Evolutionary conservation across 1,140 invertebrate genomes (phyloP).

Genomic region (Drosophila suzukii): DNA sequence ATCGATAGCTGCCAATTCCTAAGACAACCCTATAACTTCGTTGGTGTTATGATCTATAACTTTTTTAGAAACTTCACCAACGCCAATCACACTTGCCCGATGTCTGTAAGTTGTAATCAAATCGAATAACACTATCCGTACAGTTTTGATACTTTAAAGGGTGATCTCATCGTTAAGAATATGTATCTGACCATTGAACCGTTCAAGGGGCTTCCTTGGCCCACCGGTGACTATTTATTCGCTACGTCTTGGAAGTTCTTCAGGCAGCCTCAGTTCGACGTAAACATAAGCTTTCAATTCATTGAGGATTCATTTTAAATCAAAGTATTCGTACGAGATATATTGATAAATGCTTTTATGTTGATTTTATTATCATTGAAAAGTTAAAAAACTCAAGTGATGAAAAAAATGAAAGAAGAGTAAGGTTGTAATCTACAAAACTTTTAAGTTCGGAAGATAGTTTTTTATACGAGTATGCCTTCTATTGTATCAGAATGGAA

Average conservation of each 20-base stretch:
- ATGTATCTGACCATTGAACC: conserved; percentile 2
- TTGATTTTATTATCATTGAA: too few species aligned
- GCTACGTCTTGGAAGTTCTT: conserved; percentile 1
- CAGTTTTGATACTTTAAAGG: not conserved
- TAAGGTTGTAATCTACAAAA: too few species aligned
- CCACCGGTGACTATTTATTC: conserved; percentile 9
- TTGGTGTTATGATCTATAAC: not conserved
- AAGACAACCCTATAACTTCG: not conserved
- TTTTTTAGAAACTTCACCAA: conserved; percentile 5
- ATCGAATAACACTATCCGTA: not conserved
- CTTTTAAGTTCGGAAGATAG: too few species aligned
- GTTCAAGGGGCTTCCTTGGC: not conserved
- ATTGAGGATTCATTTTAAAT: not conserved
- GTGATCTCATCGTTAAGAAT: not conserved
- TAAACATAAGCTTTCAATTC: conserved; percentile 4
- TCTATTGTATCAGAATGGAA: too few species aligned
- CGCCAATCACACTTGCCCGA: conserved; percentile 1
- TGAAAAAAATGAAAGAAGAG: too few species aligned
- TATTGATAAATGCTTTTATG: too few species aligned
- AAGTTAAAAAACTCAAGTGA: too few species aligned
- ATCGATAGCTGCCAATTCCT: conserved; percentile 1
- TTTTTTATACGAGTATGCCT: too few species aligned
- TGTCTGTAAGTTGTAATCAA: not conserved
- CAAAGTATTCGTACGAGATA: too few species aligned
- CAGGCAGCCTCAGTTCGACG: not conserved